Evolutionary conservation across 2,113 vertebrate genomes (phyloP).

Genomic region (Bambusicola thoracicus): DNA sequence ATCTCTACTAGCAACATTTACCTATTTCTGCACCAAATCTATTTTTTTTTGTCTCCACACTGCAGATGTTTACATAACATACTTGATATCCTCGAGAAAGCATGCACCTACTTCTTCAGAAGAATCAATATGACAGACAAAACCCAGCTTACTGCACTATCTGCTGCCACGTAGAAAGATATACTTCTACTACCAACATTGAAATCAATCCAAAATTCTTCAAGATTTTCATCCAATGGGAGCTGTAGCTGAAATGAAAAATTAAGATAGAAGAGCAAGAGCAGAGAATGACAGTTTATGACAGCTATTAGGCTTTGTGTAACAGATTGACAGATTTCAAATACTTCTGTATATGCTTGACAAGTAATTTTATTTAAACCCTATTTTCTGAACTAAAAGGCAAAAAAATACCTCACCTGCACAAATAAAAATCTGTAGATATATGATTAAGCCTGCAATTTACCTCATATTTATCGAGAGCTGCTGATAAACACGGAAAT

Average conservation of each 20-base stretch:
- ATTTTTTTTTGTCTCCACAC: accelerated
- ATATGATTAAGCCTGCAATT: not conserved
- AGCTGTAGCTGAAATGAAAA: slow-evolving; percentile 82
- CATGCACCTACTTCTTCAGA: not conserved
- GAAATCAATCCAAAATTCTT: slow-evolving; percentile 98
- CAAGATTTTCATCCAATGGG: slow-evolving; percentile 91
- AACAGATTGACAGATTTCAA: not conserved
- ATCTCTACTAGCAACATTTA: not conserved
- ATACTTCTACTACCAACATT: slow-evolving; percentile 90
- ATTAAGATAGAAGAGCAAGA: not conserved
- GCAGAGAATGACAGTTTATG: not conserved
- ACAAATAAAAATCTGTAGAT: not conserved
- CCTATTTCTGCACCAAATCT: not conserved
- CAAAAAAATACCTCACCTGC: not conserved
- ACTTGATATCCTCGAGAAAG: not conserved
- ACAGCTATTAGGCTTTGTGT: not conserved
- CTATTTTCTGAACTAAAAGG: not conserved
- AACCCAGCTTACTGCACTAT: slow-evolving; percentile 78
- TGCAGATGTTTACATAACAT: not conserved
- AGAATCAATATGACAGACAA: not conserved
- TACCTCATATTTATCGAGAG: slow-evolving; percentile 79
- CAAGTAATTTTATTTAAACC: not conserved
- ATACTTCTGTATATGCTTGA: not conserved
- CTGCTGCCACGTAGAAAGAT: slow-evolving; percentile 90
- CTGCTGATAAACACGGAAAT: slow-evolving; percentile 79